phyloP scores from a whole-genome alignment of 2,113 vertebrate species.

The Turdus rufiventris region DNA sequence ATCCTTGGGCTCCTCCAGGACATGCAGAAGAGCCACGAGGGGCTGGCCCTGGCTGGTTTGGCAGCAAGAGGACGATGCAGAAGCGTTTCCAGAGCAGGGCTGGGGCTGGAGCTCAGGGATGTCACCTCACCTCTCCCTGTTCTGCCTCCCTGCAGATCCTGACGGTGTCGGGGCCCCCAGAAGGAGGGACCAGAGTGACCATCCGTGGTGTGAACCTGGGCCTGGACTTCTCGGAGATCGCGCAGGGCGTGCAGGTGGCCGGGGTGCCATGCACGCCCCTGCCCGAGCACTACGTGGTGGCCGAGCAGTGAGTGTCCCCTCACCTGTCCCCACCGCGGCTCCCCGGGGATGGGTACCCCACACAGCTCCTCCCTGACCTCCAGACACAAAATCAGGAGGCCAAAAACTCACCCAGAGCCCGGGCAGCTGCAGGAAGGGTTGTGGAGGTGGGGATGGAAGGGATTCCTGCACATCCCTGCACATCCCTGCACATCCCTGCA shows the following conservation, averaged over 20 bases:
- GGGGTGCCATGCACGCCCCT: constrained; percentile 88
- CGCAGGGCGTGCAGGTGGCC: constrained; percentile 89
- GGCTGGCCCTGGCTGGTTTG: neutral
- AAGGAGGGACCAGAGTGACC: constrained; percentile 93
- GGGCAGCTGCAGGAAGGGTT: neutral
- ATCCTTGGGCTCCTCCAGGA: neutral
- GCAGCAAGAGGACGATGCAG: neutral
- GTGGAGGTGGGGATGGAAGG: neutral
- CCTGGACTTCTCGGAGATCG: constrained; percentile 91
- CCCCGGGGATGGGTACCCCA: neutral
- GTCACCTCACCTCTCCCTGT: neutral
- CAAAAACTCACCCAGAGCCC: neutral
- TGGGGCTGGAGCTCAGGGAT: neutral
- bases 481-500: neutral
- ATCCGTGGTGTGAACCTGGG: constrained; percentile 93
- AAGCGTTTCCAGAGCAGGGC: fast-evolving
- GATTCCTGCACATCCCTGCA: fast-evolving
- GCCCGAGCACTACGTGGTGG: constrained; percentile 89
- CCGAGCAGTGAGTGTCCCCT: constrained; percentile 88
- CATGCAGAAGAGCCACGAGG: neutral
- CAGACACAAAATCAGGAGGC: fast-evolving
- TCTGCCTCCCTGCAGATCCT: constrained; percentile 79
- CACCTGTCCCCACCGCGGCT: fast-evolving
- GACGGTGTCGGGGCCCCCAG: constrained; percentile 91
- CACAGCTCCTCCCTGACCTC: neutral